Evolutionary conservation across 2,888 invertebrate species (phyloP).

Genomic region (Dastarcus helophoroides): DNA sequence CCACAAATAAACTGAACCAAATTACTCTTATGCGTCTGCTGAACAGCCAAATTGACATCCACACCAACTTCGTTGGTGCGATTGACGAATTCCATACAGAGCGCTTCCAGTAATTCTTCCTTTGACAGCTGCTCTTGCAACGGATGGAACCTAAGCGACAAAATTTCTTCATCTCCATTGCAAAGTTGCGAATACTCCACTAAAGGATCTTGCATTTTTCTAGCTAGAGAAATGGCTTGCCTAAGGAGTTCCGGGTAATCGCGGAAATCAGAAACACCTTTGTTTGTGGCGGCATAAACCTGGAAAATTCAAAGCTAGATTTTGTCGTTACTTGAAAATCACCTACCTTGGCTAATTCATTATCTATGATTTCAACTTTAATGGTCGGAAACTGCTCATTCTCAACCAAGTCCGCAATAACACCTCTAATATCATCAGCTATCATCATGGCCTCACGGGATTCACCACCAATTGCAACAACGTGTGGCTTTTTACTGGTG

Average conservation of each 20-base stretch:
- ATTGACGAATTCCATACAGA: slow-evolving; percentile 86
- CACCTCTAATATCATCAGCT: slow-evolving; percentile 62
- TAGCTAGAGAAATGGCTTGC: slow-evolving; percentile 86
- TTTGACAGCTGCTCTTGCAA: slow-evolving; percentile 69
- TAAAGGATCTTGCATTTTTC: slow-evolving; percentile 89
- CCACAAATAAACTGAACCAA: slow-evolving; percentile 96
- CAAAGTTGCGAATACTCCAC: slow-evolving; percentile 94
- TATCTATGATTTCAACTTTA: slow-evolving; percentile 85
- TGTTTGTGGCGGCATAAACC: slow-evolving; percentile 83
- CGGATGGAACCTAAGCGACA: slow-evolving; percentile 86
- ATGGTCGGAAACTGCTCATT: slow-evolving; percentile 81
- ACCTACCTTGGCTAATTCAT: slow-evolving; percentile 68
- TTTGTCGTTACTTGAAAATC: not conserved
- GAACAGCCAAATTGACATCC: slow-evolving; percentile 87
- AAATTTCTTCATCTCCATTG: slow-evolving; percentile 90
- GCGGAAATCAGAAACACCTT: slow-evolving; percentile 75
- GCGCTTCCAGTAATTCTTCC: slow-evolving; percentile 74
- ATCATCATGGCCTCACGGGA: slow-evolving; percentile 78
- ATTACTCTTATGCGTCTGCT: slow-evolving; percentile 76
- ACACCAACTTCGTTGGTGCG: slow-evolving; percentile 97
- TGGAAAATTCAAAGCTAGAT: slow-evolving; percentile 8
- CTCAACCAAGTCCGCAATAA: slow-evolving; percentile 61
- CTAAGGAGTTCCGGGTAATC: slow-evolving; percentile 86
- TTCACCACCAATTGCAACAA: slow-evolving; percentile 71
- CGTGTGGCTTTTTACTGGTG: slow-evolving; percentile 82